Evolutionary conservation across 2,797 vertebrate genomes (phyloP).

Genomic region (Lepidocolaptes lacrymiger): DNA sequence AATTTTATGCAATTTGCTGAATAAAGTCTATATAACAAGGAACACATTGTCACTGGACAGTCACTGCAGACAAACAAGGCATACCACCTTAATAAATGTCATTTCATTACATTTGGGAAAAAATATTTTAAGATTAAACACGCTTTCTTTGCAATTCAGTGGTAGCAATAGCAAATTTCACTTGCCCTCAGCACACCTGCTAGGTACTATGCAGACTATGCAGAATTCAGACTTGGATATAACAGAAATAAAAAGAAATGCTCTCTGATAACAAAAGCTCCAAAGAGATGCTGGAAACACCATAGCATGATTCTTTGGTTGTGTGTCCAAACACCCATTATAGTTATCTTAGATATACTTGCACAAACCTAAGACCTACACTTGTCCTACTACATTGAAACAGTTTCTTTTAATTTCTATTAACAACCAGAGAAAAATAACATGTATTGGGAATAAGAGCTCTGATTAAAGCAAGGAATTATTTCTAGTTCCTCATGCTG

Average conservation of each 20-base stretch:
- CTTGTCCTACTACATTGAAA: not conserved
- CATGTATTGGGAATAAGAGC: not conserved
- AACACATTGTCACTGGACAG: not conserved
- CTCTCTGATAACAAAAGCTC: not conserved
- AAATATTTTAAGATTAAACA: not conserved
- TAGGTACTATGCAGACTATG: not conserved
- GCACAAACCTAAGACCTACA: not conserved
- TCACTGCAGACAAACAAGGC: not conserved
- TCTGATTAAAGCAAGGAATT: not conserved
- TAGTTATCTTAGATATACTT: not conserved
- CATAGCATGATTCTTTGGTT: not conserved
- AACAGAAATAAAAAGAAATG: not conserved
- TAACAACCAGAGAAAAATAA: not conserved
- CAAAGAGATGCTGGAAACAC: not conserved
- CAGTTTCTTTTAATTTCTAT: not conserved
- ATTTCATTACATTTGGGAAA: not conserved
- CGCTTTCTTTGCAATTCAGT: not conserved
- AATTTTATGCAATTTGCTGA: not conserved
- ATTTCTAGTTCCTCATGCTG: not conserved
- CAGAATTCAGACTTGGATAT: not conserved
- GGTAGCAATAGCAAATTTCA: not conserved
- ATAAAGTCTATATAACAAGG: not conserved
- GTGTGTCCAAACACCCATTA: not conserved
- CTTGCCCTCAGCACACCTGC: not conserved
- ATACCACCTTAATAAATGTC: not conserved